Evolutionary conservation across 2,797 vertebrate species (phyloP).

Genomic region (Acrossocheilus fasciatus): DNA sequence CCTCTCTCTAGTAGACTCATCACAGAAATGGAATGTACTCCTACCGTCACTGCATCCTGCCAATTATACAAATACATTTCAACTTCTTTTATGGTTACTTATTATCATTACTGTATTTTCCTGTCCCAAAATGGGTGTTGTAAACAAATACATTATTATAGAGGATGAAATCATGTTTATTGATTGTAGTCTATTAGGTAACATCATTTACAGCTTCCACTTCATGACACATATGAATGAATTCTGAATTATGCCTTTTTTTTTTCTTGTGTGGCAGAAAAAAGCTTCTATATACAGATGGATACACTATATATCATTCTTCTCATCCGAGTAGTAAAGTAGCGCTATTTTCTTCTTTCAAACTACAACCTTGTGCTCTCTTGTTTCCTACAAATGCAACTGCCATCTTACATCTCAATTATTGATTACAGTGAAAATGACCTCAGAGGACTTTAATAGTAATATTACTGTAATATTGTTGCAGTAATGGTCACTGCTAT

Average conservation of each 20-base stretch:
- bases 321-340: not conserved
- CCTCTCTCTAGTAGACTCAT: conserved; percentile 63
- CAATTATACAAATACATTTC: conserved; percentile 74
- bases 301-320: not conserved
- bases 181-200: not conserved
- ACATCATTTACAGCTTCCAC: not conserved
- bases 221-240: not conserved
- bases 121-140: conserved; percentile 31
- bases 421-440: not conserved
- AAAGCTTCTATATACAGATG: not conserved
- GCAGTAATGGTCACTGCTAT: not conserved
- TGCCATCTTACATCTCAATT: not conserved
- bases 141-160: not conserved
- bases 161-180: not conserved
- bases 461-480: not conserved
- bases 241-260: not conserved
- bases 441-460: not conserved
- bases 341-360: not conserved
- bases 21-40: conserved; percentile 66
- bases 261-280: not conserved
- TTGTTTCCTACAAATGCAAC: not conserved
- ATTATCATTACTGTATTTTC: not conserved
- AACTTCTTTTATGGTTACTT: conserved; percentile 58
- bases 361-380: not conserved
- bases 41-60: conserved; percentile 59